Evolutionary conservation across 2,888 invertebrate species (phyloP), one percentile per base, ranked within the genome.

Genomic region (Spilarctia lutea): DNA sequence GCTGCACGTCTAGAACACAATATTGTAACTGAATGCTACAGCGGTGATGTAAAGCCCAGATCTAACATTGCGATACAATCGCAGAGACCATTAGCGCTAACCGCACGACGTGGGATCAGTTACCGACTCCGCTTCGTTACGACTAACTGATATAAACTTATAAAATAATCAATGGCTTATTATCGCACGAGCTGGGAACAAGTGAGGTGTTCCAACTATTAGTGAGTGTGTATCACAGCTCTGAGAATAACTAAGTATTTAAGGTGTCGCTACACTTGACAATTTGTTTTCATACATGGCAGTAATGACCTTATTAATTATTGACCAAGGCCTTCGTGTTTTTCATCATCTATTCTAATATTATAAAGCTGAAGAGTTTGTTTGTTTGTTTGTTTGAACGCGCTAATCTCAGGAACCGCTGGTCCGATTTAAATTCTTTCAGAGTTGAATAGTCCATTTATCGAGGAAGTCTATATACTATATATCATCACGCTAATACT

Each of bases 111-210:
- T n/a, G 35, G 63, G 68, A 68, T 68, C 73, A 48, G 35, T 65
- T 56, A 48, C 48, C 68, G 45, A 42, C 68, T 68, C 52, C 73
- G 35, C 39, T 10, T 16, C 67, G 4, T 65, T 18, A 42, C 56
- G 35, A 27, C 63, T 56, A n/a, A 69, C 72, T 66, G 70, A 68
- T 68, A 70, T 27, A 45, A 70, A 67, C 60, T 65, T 65, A 66
- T 72, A 68, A 56, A 72, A 73, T 75, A 73, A 72, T 67, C 70
- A 75, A 65, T 27, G 16, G 45, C 63, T 70, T 73, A 75, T 75
- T 75, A 74, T 74, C 73, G 77, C 68, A 65, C 65, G 48, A 56
- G 71, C 52, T 72, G 72, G 69, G 27, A 70, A 52, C 35, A 69
- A n/a, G 35, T 69, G n/a, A 56, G 68, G 30, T 42, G 70, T 71